Conservation (phyloP, 2,888 invertebrate species). For the Tachina grossa region DNA sequence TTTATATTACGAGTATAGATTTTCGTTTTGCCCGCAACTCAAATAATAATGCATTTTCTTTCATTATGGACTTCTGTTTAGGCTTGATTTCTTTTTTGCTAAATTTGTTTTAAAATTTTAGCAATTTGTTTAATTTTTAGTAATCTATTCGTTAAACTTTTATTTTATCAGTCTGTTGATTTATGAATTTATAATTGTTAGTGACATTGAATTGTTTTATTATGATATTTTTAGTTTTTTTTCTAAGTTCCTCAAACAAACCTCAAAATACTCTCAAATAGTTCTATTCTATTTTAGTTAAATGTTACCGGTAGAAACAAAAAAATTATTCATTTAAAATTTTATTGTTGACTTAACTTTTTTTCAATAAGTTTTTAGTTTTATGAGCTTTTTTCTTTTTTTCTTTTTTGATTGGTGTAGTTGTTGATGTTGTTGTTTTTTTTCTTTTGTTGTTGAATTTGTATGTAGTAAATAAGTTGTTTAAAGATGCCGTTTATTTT, state of each 20-base stretch:
- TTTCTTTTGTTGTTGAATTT: background rate
- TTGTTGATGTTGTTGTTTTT: background rate
- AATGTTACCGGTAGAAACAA: constrained; percentile 31
- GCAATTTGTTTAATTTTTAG: constrained; percentile 9
- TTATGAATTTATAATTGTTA: constrained; percentile 49
- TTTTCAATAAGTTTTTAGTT: background rate
- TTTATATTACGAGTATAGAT: no score
- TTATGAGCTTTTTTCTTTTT: constrained; percentile 41
- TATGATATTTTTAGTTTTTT: constrained; percentile 7
- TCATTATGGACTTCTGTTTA: background rate
- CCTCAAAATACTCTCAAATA: constrained; percentile 43
- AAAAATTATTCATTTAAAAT: constrained; percentile 8
- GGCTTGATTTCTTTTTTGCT: background rate
- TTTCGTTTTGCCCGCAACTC: no score
- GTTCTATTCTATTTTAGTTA: constrained; percentile 36
- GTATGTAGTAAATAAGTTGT: background rate
- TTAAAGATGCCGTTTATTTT: constrained; percentile 11
- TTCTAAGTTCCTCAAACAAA: constrained; percentile 46
- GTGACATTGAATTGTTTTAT: constrained; percentile 51
- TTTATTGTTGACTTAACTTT: background rate
- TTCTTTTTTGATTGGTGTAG: no score
- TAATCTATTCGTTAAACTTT: background rate
- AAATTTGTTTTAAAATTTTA: background rate
- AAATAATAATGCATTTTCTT: no score
- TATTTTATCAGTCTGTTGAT: constrained; percentile 15